phyloP scores from a whole-genome alignment of 1,140 invertebrate species.

The Solen grandis region DNA sequence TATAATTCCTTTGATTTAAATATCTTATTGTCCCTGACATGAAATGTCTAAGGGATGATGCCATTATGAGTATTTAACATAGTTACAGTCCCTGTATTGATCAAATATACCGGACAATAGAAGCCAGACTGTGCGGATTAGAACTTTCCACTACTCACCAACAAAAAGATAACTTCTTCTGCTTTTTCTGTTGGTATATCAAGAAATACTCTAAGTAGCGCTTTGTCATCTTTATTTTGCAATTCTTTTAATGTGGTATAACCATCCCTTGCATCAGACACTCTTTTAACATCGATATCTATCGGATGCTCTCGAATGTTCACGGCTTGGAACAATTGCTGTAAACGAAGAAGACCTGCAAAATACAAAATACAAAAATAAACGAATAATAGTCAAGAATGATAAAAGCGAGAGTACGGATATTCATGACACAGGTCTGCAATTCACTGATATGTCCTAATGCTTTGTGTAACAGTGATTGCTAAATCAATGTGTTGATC shows the following conservation, averaged over 20 bases:
- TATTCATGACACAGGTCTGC: too few species aligned
- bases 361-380: not conserved
- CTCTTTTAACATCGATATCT: constrained; percentile 71
- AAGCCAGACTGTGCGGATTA: not conserved
- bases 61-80: not conserved
- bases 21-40: too few species aligned
- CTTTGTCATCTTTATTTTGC: constrained; percentile 61
- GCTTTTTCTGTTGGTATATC: constrained; percentile 69
- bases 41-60: too few species aligned
- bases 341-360: constrained; percentile 72
- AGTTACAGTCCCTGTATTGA: not conserved
- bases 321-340: constrained; percentile 74
- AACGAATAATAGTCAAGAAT: too few species aligned
- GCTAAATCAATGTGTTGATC: too few species aligned
- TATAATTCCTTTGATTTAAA: too few species aligned
- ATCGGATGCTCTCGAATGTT: constrained; percentile 66
- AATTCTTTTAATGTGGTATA: constrained; percentile 60
- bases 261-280: constrained; percentile 56
- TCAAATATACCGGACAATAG: not conserved
- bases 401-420: too few species aligned
- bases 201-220: constrained; percentile 63
- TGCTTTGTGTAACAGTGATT: too few species aligned
- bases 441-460: too few species aligned
- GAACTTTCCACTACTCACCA: constrained; percentile 60
- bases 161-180: constrained; percentile 61